Base-by-base conservation (phyloP, 1,140 invertebrate species). In the Trissolcus basalis region DNA sequence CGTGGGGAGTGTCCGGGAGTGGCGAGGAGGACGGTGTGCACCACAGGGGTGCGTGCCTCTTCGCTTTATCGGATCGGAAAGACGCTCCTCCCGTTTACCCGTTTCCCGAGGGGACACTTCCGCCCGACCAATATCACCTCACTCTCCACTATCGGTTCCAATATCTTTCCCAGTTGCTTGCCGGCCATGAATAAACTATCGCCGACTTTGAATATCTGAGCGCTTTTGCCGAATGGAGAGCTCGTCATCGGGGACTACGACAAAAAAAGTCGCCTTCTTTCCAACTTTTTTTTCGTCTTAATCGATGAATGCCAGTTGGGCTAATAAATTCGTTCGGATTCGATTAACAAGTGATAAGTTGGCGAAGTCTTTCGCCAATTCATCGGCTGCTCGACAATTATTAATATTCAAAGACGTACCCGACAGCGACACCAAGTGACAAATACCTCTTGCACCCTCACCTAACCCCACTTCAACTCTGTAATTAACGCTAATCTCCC, bases 111-210 rank as follows among this genome's bases (percentile, higher is more conserved):
- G 87, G 87, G 87, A 89, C 87, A 88, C 86, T 89, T 89, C 78
- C 81, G 81, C 83, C 85, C 86, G 82, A 89, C 86, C 86, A 87
- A 88, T 87, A 87, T 87, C 85, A 77, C 79, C 80, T 78, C 73
- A 77, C 76, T 79, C 78, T 80, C 19, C 80, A 80, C 78, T 81
- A 83, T 79, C 84, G 83, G 80, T 88, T 89, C 86, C 87, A 88
- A 89, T 89, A 89, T 89, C 87, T 87, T 86, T 87, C 81, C 80
- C 84, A 85, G 83, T 85, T 86, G 73, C 85, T 83, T 79, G 84
- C 86, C 82, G 83, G 81, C 86, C 85, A 89, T 88, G 87, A 89
- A 89, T 89, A 89, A 89, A 89, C 87, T 89, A 88, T 88, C 83
- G 74, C 76, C 82, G 85, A 88, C 86, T 88, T 89, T 89, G 87